phyloP scores from a whole-genome alignment of 92 coral and sea anemone genomes.

The Montipora capitata region DNA sequence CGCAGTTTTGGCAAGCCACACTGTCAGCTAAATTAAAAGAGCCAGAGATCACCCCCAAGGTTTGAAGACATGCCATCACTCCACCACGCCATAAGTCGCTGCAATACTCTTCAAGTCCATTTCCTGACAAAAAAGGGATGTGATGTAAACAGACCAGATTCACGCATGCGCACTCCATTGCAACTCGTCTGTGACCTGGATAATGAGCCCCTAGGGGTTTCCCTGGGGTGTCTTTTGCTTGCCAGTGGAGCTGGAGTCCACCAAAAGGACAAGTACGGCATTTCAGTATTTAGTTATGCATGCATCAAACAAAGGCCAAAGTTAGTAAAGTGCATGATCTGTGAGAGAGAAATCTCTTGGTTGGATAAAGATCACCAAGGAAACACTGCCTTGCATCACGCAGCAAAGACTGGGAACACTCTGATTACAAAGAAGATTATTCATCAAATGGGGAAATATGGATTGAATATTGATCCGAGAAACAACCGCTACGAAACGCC shows the following conservation, averaged over 20 bases:
- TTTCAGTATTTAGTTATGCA: slow-evolving; percentile 62
- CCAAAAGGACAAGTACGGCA: slow-evolving; percentile 58
- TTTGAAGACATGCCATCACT: slow-evolving; percentile 28
- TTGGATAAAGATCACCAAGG: slow-evolving; percentile 66
- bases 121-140: slow-evolving; percentile 67
- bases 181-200: slow-evolving; percentile 65
- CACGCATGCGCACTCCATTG: slow-evolving; percentile 69
- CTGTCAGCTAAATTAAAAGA: not conserved
- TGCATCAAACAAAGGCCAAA: slow-evolving; percentile 59
- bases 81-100: slow-evolving; percentile 66
- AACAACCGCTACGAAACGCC: slow-evolving; percentile 72
- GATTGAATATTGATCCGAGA: slow-evolving; percentile 51
- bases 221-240: slow-evolving; percentile 62
- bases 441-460: slow-evolving; percentile 57
- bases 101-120: slow-evolving; percentile 61
- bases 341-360: slow-evolving; percentile 63
- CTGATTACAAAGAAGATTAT: slow-evolving; percentile 47
- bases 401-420: slow-evolving; percentile 55
- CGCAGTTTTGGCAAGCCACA: not conserved
- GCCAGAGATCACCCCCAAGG: not conserved
- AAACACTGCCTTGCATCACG: slow-evolving; percentile 69
- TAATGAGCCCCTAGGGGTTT: slow-evolving; percentile 51
- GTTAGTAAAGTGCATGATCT: slow-evolving; percentile 61
- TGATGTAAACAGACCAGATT: slow-evolving; percentile 64
- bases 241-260: slow-evolving; percentile 53